Percentiles rank a stretch among this genome's conserved stretches.
Evolutionary conservation across 1,140 invertebrate species (phyloP).

Genomic region (Portunus trituberculatus): DNA sequence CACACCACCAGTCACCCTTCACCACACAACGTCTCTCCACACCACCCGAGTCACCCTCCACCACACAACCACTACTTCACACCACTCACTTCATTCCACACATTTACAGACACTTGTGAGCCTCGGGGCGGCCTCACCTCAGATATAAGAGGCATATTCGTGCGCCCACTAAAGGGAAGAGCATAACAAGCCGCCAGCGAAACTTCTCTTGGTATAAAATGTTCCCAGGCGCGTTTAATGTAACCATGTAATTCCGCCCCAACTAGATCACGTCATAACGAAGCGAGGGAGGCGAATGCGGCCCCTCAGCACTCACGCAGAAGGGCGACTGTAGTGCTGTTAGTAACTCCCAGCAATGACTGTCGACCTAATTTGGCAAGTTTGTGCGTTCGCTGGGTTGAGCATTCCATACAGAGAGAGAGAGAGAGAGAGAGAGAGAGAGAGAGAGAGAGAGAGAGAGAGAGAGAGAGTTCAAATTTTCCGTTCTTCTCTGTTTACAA

Average conservation of each 20-base stretch:
- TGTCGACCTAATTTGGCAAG: neutral
- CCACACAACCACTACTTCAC: neutral
- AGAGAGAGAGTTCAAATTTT: neutral
- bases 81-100: slow-evolving; percentile 32
- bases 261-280: neutral
- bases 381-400: neutral
- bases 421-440: slow-evolving; percentile 1
- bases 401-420: neutral
- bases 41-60: neutral
- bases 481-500: neutral
- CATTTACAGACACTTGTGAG: neutral
- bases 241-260: no score
- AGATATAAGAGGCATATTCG: no score
- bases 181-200: no score
- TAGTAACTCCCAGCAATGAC: neutral
- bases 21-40: no score
- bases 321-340: neutral
- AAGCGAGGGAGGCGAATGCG: neutral
- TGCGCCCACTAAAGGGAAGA: no score
- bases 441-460: neutral
- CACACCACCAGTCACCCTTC: neutral
- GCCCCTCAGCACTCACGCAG: neutral
- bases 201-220: no score
- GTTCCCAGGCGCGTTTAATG: no score
- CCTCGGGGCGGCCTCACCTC: no score